A percentile compares a stretch with the other conserved stretches of the same genome.
phyloP scores from a whole-genome alignment of 2,888 invertebrate species.

The Drosophila silvestris region DNA sequence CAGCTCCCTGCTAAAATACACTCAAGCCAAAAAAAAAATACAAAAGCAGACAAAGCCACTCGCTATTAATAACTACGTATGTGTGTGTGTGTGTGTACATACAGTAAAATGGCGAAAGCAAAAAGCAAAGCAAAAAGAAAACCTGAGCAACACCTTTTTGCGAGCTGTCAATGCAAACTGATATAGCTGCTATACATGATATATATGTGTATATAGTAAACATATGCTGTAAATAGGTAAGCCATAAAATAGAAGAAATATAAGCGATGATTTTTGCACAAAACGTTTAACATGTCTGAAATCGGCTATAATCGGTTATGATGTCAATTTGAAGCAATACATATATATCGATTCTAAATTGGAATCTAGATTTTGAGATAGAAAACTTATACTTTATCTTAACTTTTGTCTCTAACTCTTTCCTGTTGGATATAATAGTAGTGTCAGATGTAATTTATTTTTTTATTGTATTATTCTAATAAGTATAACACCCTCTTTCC shows the following conservation, averaged over 20 bases:
- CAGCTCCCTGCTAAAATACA: constrained; percentile 13
- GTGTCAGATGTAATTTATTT: not conserved
- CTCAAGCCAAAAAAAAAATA: constrained; percentile 3
- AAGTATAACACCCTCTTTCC: not conserved
- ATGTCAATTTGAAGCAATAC: not conserved
- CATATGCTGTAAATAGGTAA: constrained; percentile 21
- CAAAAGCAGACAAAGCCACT: constrained; percentile 17
- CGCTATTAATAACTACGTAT: constrained; percentile 2
- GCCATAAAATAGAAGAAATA: not conserved
- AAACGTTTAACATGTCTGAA: not conserved
- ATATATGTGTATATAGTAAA: not conserved
- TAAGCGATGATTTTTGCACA: not conserved
- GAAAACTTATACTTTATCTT: not conserved
- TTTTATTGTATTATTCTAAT: not conserved
- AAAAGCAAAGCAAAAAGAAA: constrained; percentile 4
- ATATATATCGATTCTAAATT: constrained; percentile 1
- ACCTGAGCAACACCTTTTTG: constrained; percentile 14
- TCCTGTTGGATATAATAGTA: not conserved
- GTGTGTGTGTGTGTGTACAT: not conserved
- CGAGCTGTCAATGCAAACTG: constrained; percentile 7
- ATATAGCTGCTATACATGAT: not conserved
- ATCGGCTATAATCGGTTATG: not conserved
- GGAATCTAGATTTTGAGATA: not conserved
- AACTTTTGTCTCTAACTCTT: not conserved
- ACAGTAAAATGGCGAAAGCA: constrained; percentile 2